Base-by-base conservation (phyloP, 2,113 vertebrate genomes). In the Hippocampus zosterae region DNA sequence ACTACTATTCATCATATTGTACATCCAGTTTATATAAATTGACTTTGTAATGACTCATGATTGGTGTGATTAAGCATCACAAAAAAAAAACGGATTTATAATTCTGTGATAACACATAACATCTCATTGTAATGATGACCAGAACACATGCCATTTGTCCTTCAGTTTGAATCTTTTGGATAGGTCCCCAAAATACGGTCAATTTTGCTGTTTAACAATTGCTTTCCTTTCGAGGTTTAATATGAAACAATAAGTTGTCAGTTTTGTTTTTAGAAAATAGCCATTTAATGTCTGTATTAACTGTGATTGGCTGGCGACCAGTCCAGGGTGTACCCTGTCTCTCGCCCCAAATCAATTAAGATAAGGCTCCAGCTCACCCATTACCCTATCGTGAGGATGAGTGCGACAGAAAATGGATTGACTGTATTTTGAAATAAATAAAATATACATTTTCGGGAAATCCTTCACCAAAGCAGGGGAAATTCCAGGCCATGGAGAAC, bases 381-480 rank as follows among this genome's bases (percentile, higher is more conserved):
- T 10, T 9, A n/a, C 52, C 52, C 52, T 10, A n/a, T 37, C 33
- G 23, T 57, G 55, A 57, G 23, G 23, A 57, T 25, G 27, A 15
- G 7, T 6, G 7, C 7, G 3, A 33, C 33, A 60, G 57, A 33
- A 60, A 29, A 33, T 60, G 16, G 57, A 15, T 27, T 27, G 1
- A 27, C 25, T 27, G 25, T 79, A 63, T 74, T 68, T 66, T 40
- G 76, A 80, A 76, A 77, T 67, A 78, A 68, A 77, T 60, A 74
- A 68, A 80, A 74, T 69, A 77, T 48, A 76, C 75, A 77, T 82
- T 84, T 73, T 71, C 70, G 69, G 52, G 71, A 74, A 56, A 69
- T 80, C 72, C 55, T 83, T 78, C 65, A 83, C 84, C 79, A 84
- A 81, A 80, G 74, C 84, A 77, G 82, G 44, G 83, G 79, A 76